Evolutionary conservation across 2,113 vertebrate genomes (phyloP).

Genomic region (Rhinolophus sinicus): DNA sequence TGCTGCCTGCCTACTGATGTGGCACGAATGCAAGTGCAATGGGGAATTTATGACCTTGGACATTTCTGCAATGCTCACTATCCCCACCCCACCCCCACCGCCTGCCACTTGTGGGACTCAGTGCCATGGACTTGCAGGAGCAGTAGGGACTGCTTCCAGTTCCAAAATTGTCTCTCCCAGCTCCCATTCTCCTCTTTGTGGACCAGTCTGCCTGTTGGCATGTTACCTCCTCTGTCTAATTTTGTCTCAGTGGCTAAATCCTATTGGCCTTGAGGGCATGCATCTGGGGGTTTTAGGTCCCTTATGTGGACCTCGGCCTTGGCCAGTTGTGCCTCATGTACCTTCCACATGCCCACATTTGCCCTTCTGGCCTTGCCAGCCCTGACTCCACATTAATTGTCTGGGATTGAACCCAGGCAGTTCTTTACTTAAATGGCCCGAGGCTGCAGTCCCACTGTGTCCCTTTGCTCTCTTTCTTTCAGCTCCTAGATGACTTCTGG

Average conservation of each 20-base stretch:
- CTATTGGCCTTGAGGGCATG: neutral
- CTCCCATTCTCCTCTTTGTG: neutral
- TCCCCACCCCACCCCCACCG: neutral
- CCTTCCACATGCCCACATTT: neutral
- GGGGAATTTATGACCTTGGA: neutral
- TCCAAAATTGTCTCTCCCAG: neutral
- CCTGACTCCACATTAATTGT: neutral
- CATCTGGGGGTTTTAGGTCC: neutral
- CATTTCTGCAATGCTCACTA: neutral
- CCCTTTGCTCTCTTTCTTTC: neutral
- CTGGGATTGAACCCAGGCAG: neutral
- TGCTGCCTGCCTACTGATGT: neutral
- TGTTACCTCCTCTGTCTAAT: neutral
- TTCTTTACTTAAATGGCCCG: neutral
- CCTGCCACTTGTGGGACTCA: neutral
- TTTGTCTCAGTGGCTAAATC: neutral
- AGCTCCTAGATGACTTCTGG: neutral
- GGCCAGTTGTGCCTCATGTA: neutral
- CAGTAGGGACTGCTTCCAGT: neutral
- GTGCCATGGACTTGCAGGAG: neutral
- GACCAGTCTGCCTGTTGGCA: neutral
- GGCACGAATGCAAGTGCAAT: rapidly evolving
- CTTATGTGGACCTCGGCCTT: neutral
- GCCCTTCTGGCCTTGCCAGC: neutral
- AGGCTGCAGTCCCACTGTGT: no score